Percentiles rank a stretch among this genome's conserved stretches.
These are phyloP conservation scores for Pyrrhia umbra DNA, from an alignment of 2,888 invertebrate genomes.

Conservation along the genomic window DNA sequence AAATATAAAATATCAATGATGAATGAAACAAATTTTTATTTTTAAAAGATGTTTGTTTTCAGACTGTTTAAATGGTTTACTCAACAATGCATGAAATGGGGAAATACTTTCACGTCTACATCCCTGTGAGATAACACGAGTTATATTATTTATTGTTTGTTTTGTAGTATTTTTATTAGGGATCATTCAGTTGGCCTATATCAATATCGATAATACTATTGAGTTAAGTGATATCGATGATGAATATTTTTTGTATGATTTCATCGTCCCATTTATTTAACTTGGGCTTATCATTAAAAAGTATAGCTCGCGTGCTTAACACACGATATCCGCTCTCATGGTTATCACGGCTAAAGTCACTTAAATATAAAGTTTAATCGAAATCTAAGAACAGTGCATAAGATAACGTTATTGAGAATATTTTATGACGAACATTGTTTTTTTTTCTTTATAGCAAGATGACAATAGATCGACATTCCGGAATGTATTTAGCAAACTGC, in stretches of 20 bases:
- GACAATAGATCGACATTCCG: conserved; percentile 94
- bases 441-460: conserved; percentile 71
- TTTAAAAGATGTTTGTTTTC: conserved; percentile 59
- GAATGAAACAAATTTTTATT: conserved; percentile 6
- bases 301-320: too few species aligned
- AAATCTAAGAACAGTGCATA: too few species aligned
- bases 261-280: too few species aligned
- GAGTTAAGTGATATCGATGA: too few species aligned
- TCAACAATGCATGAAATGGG: conserved; percentile 58
- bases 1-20: background rate
- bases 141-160: conserved; percentile 25
- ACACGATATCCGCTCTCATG: too few species aligned
- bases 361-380: too few species aligned
- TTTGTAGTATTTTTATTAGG: conserved; percentile 10
- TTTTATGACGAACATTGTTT: background rate
- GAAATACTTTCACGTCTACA: conserved; percentile 64
- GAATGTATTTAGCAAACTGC: conserved; percentile 94
- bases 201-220: background rate
- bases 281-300: too few species aligned
- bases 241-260: too few species aligned
- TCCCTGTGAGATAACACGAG: conserved; percentile 67
- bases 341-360: background rate
- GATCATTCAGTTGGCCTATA: background rate
- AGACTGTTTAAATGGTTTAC: conserved; percentile 65
- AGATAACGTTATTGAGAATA: background rate